Conservation (phyloP, 64 coral and sea anemone species). For the Dendrophyllia cribrosa region DNA sequence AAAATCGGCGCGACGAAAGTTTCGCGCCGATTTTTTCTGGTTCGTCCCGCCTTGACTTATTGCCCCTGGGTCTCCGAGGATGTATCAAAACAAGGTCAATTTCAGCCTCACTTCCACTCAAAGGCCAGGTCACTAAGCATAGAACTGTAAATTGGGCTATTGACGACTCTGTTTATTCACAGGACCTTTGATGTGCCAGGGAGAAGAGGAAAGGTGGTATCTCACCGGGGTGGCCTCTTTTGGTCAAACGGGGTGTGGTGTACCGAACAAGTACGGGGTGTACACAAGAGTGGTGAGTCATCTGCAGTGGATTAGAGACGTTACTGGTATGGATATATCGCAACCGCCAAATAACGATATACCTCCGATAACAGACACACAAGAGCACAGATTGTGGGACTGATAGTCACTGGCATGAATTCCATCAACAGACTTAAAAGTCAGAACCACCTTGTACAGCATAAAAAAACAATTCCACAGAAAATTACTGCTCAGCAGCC, state of each 20-base stretch:
- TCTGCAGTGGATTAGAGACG: slow-evolving; percentile 15
- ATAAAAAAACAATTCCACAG: too few relatives aligned
- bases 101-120: too few relatives aligned
- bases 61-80: too few relatives aligned
- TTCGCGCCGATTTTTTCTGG: too few relatives aligned
- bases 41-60: too few relatives aligned
- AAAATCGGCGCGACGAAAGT: too few relatives aligned
- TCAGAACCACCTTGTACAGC: too few relatives aligned
- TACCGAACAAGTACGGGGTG: slow-evolving; percentile 78
- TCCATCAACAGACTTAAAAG: too few relatives aligned
- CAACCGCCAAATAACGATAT: background rate
- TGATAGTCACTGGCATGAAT: background rate
- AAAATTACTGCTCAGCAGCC: too few relatives aligned
- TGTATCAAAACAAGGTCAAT: too few relatives aligned
- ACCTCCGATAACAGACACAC: slow-evolving; percentile 8
- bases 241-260: slow-evolving; percentile 76
- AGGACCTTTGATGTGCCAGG: slow-evolving; percentile 85
- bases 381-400: background rate
- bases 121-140: too few relatives aligned
- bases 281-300: slow-evolving; percentile 58
- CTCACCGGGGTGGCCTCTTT: slow-evolving; percentile 74
- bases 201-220: slow-evolving; percentile 60
- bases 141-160: too few relatives aligned
- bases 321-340: slow-evolving; percentile 23
- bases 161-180: background rate